These are phyloP conservation scores for Hippopotamus amphibius DNA, from an alignment of 2,113 vertebrate genomes.

Conservation along the genomic window DNA sequence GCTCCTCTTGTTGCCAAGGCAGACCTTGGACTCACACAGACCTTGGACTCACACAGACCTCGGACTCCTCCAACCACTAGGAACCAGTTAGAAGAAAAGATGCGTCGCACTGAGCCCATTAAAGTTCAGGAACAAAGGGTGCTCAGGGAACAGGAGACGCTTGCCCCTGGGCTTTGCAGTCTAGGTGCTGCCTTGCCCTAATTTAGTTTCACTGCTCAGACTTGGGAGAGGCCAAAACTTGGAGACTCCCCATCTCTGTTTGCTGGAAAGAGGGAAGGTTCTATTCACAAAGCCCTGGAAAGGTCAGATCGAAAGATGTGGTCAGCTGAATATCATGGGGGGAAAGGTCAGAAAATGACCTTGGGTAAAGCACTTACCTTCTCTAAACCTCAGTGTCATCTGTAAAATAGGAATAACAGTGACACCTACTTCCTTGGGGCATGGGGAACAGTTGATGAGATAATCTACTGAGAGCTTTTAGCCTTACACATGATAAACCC, in stretches of 20 bases:
- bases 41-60: not conserved
- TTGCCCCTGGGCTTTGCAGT: not conserved
- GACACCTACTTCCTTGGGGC: not conserved
- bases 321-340: not conserved
- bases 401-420: not conserved
- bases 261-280: not conserved
- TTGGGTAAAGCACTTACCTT: rapidly evolving
- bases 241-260: not conserved
- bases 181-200: not conserved
- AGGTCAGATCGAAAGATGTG: not conserved
- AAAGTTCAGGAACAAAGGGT: not conserved
- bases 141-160: not conserved
- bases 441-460: not conserved
- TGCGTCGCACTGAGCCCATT: rapidly evolving
- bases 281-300: not conserved
- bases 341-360: not conserved
- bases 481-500: not conserved
- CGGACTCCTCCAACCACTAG: not conserved
- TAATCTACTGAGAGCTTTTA: not conserved
- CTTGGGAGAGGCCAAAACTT: not conserved
- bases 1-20: not conserved
- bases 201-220: not conserved
- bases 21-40: not conserved
- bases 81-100: not conserved
- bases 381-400: not conserved